Percentiles rank a stretch among this genome's conserved stretches.
phyloP scores from a whole-genome alignment of 2,888 invertebrate genomes.

The Argyra leucocephala region DNA sequence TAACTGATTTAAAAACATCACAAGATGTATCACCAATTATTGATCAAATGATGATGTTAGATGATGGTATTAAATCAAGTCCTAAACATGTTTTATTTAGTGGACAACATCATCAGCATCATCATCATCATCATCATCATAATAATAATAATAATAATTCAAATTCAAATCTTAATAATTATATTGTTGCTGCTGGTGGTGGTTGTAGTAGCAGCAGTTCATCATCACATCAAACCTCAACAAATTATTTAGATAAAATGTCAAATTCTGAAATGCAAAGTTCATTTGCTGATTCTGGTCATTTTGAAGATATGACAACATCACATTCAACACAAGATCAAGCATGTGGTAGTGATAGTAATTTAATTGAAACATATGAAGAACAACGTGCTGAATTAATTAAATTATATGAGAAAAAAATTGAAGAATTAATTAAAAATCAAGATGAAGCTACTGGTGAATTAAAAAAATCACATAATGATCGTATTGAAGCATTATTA shows the following conservation, averaged over 20 bases:
- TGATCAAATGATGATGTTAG: constrained; percentile 45
- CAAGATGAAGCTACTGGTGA: constrained; percentile 59
- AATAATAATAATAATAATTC: constrained; percentile 19
- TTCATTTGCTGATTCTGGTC: constrained; percentile 76
- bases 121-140: constrained; percentile 46
- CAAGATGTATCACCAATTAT: constrained; percentile 48
- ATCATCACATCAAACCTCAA: constrained; percentile 19
- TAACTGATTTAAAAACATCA: constrained; percentile 49
- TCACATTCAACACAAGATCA: constrained; percentile 58
- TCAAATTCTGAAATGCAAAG: constrained; percentile 54
- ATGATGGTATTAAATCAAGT: constrained; percentile 43
- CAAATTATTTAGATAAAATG: constrained; percentile 22
- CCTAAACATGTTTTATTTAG: constrained; percentile 31
- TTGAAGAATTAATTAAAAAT: constrained; percentile 61
- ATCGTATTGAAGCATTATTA: constrained; percentile 63
- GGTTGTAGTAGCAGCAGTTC: constrained; percentile 24
- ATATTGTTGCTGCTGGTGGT: neutral
- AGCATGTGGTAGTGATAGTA: constrained; percentile 24
- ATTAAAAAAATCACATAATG: constrained; percentile 67
- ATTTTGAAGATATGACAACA: constrained; percentile 71
- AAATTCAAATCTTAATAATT: neutral
- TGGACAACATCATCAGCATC: constrained; percentile 24
- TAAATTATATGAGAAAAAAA: constrained; percentile 61
- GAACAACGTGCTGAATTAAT: constrained; percentile 59
- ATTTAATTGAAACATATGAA: constrained; percentile 48